Evolutionary conservation across 2,888 invertebrate genomes (phyloP), one percentile per base, ranked within the genome.

Genomic region (Tetragnatha montana): DNA sequence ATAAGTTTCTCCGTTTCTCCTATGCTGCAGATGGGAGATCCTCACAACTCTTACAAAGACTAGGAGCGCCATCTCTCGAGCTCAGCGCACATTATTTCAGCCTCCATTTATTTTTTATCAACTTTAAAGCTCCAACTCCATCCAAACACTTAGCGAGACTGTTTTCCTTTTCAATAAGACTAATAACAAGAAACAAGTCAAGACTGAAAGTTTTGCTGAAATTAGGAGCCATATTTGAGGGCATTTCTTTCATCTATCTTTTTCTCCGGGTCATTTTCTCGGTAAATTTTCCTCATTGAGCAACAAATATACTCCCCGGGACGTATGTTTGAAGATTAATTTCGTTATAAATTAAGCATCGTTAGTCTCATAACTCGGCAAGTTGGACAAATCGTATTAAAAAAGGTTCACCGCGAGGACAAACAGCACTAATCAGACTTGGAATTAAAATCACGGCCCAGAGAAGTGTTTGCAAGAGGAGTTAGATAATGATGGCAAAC

Each of bases 401-500:
- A 80, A 88, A 69, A 49, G 83, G 60, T 19, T 21, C 51, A 68
- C 17, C 21, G 68, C 49, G 69, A 51, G 81, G 75, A 75, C 76
- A 89, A 89, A 89, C 81, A 89, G 68, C 19, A 19, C 84, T 89
- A 84, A 84, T 89, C 81, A 89, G 83, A 51, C 69, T 84, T 84
- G 69, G 79, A 89, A 89, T 89, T 84, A 84, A 89, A 89, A 89
- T 89, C 88, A 89, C 88, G 84, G 81, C 75, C 22, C 50, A 17
- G 74, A 79, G 75, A 68, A 60, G 47, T 89, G 84, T 89, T 89
- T 89, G 84, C 88, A 22, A 51, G 60, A 81, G 74, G 75, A 81
- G 81, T 89, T 89, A 89, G 84, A 74, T 89, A 89, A 89, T 84
- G 80, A 89, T 73, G 84, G 80, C 88, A 89, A 89, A 89, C 88